Percentiles rank a stretch among this genome's conserved stretches.
Conservation (phyloP, 1,140 invertebrate species). For the Drosophila tropicalis region DNA sequence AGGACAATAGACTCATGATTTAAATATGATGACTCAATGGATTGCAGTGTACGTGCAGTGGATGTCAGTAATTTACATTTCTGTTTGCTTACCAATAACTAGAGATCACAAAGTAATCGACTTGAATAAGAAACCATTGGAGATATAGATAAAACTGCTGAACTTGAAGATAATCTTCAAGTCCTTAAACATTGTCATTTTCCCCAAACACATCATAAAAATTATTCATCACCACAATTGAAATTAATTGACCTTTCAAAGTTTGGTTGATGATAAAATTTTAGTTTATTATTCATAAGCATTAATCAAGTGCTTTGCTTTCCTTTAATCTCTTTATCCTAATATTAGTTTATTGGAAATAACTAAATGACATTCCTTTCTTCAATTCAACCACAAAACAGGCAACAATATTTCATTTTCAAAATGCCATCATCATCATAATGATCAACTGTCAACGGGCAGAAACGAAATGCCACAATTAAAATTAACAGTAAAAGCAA, state of each 20-base stretch:
- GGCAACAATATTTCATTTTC: conserved; percentile 35
- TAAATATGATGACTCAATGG: conserved; percentile 20
- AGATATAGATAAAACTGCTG: too few species aligned
- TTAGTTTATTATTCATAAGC: too few species aligned
- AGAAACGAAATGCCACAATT: conserved; percentile 62
- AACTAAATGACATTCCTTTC: conserved; percentile 37
- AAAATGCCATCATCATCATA: conserved; percentile 8
- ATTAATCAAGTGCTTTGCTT: too few species aligned
- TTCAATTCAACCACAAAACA: conserved; percentile 32
- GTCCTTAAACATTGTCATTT: too few species aligned
- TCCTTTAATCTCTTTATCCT: not conserved
- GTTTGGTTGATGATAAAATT: too few species aligned
- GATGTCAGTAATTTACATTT: conserved; percentile 15
- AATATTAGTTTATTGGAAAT: not conserved
- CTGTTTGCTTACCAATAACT: not conserved
- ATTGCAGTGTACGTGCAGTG: conserved; percentile 35
- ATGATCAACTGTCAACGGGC: conserved; percentile 41
- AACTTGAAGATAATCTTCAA: too few species aligned
- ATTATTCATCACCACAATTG: too few species aligned
- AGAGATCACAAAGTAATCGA: conserved; percentile 1
- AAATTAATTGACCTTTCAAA: too few species aligned
- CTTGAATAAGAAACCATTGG: not conserved
- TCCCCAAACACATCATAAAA: too few species aligned
- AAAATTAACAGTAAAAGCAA: conserved; percentile 71
- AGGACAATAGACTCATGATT: conserved; percentile 47